phyloP scores from a whole-genome alignment of 2,888 invertebrate species.

The Perizoma affinitatum region DNA sequence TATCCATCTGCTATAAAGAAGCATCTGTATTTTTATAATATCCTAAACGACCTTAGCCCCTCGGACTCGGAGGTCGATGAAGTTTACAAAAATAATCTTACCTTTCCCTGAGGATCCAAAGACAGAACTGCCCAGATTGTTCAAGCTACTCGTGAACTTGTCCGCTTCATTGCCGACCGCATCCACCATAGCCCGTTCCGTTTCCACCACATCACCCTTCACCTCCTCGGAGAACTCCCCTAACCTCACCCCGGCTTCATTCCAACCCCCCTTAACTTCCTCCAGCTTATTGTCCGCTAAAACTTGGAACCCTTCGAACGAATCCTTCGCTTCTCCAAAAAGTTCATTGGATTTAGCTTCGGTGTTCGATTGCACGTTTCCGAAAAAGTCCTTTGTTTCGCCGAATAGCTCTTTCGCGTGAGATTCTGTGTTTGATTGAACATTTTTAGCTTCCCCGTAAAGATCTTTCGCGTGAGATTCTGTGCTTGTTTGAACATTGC shows the following conservation, averaged over 20 bases:
- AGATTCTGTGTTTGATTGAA: slow-evolving; percentile 55
- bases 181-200: slow-evolving; percentile 54
- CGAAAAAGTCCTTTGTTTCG: slow-evolving; percentile 55
- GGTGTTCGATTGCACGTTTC: slow-evolving; percentile 55
- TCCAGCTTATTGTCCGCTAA: slow-evolving; percentile 75
- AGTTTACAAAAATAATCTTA: slow-evolving; percentile 31
- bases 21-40: too few relatives aligned
- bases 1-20: too few relatives aligned
- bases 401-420: slow-evolving; percentile 60
- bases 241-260: slow-evolving; percentile 59
- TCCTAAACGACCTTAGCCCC: too few relatives aligned
- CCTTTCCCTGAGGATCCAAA: slow-evolving; percentile 80
- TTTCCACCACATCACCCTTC: slow-evolving; percentile 47
- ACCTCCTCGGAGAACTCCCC: slow-evolving; percentile 53
- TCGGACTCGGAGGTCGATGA: background rate
- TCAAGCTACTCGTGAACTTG: slow-evolving; percentile 72
- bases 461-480: slow-evolving; percentile 62
- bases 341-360: slow-evolving; percentile 67
- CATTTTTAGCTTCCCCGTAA: slow-evolving; percentile 55
- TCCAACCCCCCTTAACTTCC: slow-evolving; percentile 65
- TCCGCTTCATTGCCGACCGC: slow-evolving; percentile 67
- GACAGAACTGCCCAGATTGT: slow-evolving; percentile 75
- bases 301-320: slow-evolving; percentile 77
- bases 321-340: slow-evolving; percentile 57
- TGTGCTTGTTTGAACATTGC: slow-evolving; percentile 57